phyloP scores from a whole-genome alignment of 2,888 invertebrate genomes.

The Dynastes hyllus region DNA sequence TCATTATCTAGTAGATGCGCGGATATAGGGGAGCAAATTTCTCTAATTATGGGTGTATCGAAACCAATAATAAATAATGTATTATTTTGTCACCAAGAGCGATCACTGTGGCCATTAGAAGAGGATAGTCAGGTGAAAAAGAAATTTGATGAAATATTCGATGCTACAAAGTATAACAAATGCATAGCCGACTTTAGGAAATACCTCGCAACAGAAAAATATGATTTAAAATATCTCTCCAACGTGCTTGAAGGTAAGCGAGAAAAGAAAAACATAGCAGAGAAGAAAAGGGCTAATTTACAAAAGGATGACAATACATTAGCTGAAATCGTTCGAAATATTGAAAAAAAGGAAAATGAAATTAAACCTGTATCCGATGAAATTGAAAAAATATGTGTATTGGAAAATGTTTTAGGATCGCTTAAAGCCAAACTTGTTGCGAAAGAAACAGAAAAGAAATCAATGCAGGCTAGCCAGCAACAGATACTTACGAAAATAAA shows the following conservation, averaged over 20 bases:
- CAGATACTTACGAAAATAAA: conserved; percentile 78
- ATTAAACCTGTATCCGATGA: conserved; percentile 70
- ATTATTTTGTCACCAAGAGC: conserved; percentile 99
- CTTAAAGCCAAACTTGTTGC: conserved; percentile 68
- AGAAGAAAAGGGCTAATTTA: conserved; percentile 76
- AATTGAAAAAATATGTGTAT: conserved; percentile 68
- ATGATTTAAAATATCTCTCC: conserved; percentile 74
- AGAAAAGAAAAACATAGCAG: conserved; percentile 77
- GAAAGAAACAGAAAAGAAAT: conserved; percentile 75
- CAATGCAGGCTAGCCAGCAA: conserved; percentile 73
- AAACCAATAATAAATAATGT: conserved; percentile 96
- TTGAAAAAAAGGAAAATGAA: conserved; percentile 70
- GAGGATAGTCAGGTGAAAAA: conserved; percentile 95
- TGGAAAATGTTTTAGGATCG: conserved; percentile 65
- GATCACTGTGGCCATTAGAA: conserved; percentile 96
- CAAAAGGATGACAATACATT: conserved; percentile 79
- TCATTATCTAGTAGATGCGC: conserved; percentile 79
- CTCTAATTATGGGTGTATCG: conserved; percentile 86
- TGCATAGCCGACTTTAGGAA: conserved; percentile 85
- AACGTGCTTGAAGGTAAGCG: conserved; percentile 73
- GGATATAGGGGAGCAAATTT: conserved; percentile 84
- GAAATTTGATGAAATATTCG: conserved; percentile 98
- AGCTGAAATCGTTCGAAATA: conserved; percentile 72
- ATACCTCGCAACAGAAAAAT: conserved; percentile 77
- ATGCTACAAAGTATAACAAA: conserved; percentile 93